Evolutionary conservation across 2,113 vertebrate genomes (phyloP), one percentile per base, ranked within the genome.

Genomic region (Pampusana beccarii): DNA sequence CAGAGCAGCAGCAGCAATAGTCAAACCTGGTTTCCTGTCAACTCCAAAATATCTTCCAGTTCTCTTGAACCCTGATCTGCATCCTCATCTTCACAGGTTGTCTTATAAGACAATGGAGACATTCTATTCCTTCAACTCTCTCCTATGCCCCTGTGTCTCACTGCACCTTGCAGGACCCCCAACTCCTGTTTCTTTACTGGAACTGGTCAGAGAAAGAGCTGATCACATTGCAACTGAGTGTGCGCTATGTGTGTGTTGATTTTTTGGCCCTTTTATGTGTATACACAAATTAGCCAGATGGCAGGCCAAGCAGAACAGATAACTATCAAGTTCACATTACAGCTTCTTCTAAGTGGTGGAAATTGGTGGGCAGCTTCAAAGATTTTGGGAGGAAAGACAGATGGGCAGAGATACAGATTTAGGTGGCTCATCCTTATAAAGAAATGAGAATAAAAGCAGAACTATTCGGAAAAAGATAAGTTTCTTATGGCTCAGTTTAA

Each of bases 301-400:
- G 78, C 80, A 81, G 42, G 34, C 73, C 92, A 95, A 92, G 84
- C 80, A 91, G 92, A 94, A 94, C 80, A 86, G 83, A 73, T 91
- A 77, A 92, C 65, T 84, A 80, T 78, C 69, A 71, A 93, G 80
- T 95, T 96, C 78, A 74, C 73, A 71, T 93, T 84, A 74, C 65
- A 71, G 48, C 40, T 95, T 86, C 83, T 96, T 87, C 50, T 84
- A 93, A 93, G 56, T 87, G 77, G 57, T 89, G 48, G 69, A 87
- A 97, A 87, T 84, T 74, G 87, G 85, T 94, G 81, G 91, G 38
- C 84, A 74, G 38, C 87, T 91, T 95, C 87, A 91, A 71, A 93
- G 70, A 64, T 84, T 58, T 38, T 13, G 29, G 51, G 23, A 94
- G 33, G 44, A 61, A 88, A 93, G 54, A 93, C 80, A 95, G 91